A percentile compares a stretch with the other conserved stretches of the same genome.
phyloP scores from a whole-genome alignment of 2,113 vertebrate genomes.

The Scortum barcoo region DNA sequence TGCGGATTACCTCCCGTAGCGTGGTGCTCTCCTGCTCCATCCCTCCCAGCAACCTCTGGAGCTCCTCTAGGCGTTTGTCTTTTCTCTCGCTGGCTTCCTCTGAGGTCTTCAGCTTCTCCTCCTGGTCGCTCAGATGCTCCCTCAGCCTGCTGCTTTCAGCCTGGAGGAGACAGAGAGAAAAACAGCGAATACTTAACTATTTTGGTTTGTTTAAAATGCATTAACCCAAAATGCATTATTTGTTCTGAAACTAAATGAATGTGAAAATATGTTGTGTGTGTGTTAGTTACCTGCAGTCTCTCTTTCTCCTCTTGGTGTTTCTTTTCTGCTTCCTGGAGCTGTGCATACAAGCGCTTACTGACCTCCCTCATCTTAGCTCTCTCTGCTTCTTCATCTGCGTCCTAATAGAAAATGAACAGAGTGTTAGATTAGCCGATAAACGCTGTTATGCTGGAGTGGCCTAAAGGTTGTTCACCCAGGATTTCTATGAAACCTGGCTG shows the following conservation, averaged over 20 bases:
- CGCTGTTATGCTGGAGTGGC: neutral
- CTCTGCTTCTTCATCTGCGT: constrained; percentile 83
- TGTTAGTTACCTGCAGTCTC: constrained; percentile 86
- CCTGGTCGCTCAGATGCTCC: constrained; percentile 81
- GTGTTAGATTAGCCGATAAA: neutral
- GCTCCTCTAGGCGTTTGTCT: constrained; percentile 85
- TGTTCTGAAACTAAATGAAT: neutral
- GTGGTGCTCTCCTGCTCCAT: constrained; percentile 91
- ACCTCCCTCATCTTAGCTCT: constrained; percentile 87
- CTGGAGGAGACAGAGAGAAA: constrained; percentile 70
- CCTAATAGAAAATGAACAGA: constrained; percentile 63
- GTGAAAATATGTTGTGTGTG: neutral
- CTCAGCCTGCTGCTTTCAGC: constrained; percentile 84
- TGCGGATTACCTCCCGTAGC: constrained; percentile 85
- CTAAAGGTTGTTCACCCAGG: neutral
- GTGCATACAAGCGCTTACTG: constrained; percentile 84
- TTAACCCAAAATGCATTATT: neutral
- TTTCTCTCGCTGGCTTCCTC: constrained; percentile 80
- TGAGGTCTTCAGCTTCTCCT: constrained; percentile 77
- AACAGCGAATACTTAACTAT: neutral
- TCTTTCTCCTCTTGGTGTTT: constrained; percentile 88
- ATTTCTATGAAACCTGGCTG: neutral
- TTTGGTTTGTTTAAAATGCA: constrained; percentile 9
- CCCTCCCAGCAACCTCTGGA: constrained; percentile 88
- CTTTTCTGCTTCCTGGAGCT: constrained; percentile 88